Evolutionary conservation across 1,140 invertebrate genomes (phyloP).

Genomic region (Watersipora subatra): DNA sequence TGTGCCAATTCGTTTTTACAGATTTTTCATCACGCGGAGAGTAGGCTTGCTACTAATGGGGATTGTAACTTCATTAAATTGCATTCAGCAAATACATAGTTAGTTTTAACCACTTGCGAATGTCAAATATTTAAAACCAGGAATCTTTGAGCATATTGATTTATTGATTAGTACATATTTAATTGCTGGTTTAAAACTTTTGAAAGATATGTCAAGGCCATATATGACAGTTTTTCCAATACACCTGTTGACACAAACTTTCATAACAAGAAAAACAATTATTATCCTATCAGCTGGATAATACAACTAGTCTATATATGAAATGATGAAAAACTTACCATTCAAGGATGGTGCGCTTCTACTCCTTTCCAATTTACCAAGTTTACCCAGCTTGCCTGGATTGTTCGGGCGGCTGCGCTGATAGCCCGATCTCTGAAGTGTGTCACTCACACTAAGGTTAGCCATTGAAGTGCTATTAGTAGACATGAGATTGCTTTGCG

Average conservation of each 20-base stretch:
- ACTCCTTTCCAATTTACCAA: neutral
- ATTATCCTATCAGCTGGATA: neutral
- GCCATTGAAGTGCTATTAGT: neutral
- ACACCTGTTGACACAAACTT: neutral
- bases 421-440: neutral
- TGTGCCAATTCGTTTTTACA: no score
- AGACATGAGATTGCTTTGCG: neutral
- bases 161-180: neutral
- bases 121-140: no score
- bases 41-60: no score
- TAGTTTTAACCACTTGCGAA: no score
- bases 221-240: neutral
- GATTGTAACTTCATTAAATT: no score
- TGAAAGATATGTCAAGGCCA: neutral
- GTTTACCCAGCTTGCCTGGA: neutral
- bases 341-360: neutral
- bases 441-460: neutral
- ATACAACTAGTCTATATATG: neutral
- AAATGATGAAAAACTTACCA: no score
- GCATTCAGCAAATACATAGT: no score
- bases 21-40: no score
- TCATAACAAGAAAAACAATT: neutral
- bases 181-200: neutral
- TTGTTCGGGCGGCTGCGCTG: neutral
- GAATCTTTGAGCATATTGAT: no score